These are phyloP conservation scores for Anthophora plumipes DNA, from an alignment of 2,888 invertebrate species.

Conservation along the genomic window DNA sequence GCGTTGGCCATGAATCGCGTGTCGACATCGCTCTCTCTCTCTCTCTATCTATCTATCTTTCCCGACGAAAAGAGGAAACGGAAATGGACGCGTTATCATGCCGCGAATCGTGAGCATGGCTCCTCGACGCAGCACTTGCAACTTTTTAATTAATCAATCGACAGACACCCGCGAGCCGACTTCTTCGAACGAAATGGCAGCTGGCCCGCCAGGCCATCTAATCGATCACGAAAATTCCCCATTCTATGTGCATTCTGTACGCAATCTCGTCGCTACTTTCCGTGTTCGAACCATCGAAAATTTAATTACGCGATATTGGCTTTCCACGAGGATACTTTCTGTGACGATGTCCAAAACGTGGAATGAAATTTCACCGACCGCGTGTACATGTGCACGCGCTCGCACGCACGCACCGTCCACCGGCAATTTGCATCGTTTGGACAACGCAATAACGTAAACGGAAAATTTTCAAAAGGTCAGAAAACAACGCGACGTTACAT, in stretches of 20 bases:
- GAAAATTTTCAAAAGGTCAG: background rate
- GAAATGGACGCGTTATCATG: constrained; percentile 50
- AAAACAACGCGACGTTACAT: background rate
- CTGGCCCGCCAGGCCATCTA: constrained; percentile 38
- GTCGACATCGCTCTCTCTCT: constrained; percentile 40
- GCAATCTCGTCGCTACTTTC: constrained; percentile 51
- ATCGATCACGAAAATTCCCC: constrained; percentile 66
- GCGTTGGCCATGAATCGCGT: constrained; percentile 49
- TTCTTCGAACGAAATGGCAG: constrained; percentile 59
- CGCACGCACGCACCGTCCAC: too few species aligned
- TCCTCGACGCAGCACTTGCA: constrained; percentile 59
- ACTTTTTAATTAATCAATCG: constrained; percentile 71
- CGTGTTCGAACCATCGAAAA: constrained; percentile 39
- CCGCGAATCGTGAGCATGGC: constrained; percentile 29
- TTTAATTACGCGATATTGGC: constrained; percentile 63
- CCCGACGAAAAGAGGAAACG: constrained; percentile 15
- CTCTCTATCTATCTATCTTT: constrained; percentile 2
- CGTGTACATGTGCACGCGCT: background rate
- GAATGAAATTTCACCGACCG: constrained; percentile 43
- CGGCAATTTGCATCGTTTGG: constrained; percentile 29
- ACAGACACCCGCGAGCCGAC: constrained; percentile 33
- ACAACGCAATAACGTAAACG: constrained; percentile 17
- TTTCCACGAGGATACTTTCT: constrained; percentile 34
- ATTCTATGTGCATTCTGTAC: constrained; percentile 19
- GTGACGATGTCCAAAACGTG: constrained; percentile 14